phyloP scores from a whole-genome alignment of 2,888 invertebrate species.

The Nyleta sp. region DNA sequence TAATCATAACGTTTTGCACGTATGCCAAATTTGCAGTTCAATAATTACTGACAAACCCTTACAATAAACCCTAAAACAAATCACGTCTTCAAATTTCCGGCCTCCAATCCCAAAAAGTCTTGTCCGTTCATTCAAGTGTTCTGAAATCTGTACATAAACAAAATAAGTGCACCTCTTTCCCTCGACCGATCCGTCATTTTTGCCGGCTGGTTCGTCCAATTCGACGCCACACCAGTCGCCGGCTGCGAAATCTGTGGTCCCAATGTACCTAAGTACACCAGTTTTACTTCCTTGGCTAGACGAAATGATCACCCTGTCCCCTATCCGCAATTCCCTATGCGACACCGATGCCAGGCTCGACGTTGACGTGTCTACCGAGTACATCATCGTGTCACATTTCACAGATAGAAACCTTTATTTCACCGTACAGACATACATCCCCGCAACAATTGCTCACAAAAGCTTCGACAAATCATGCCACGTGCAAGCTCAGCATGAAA shows the following conservation, averaged over 20 bases:
- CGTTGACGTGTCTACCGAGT: slow-evolving; percentile 82
- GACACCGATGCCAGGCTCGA: slow-evolving; percentile 83
- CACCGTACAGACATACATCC: not conserved
- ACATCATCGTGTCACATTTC: slow-evolving; percentile 48
- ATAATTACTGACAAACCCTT: too few relatives aligned
- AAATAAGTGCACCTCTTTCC: slow-evolving; percentile 89
- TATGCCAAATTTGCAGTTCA: too few relatives aligned
- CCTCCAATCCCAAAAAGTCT: not conserved
- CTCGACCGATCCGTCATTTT: slow-evolving; percentile 97
- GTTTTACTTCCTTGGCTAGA: slow-evolving; percentile 94
- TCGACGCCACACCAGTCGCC: slow-evolving; percentile 99
- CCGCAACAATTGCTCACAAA: slow-evolving; percentile 18
- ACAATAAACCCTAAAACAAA: too few relatives aligned
- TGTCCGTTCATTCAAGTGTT: slow-evolving; percentile 37
- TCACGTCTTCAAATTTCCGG: slow-evolving; percentile 3
- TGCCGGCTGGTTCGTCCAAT: slow-evolving; percentile 95
- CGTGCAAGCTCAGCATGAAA: slow-evolving; percentile 30
- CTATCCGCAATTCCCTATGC: slow-evolving; percentile 88
- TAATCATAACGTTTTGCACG: too few relatives aligned
- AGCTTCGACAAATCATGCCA: slow-evolving; percentile 27
- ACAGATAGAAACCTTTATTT: slow-evolving; percentile 20
- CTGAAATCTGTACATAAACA: slow-evolving; percentile 10
- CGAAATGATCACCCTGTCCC: slow-evolving; percentile 95
- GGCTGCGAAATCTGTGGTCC: slow-evolving; percentile 94
- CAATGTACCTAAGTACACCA: slow-evolving; percentile 93